Base-by-base conservation (phyloP, 2,888 invertebrate genomes). In the Cryptus armator region DNA sequence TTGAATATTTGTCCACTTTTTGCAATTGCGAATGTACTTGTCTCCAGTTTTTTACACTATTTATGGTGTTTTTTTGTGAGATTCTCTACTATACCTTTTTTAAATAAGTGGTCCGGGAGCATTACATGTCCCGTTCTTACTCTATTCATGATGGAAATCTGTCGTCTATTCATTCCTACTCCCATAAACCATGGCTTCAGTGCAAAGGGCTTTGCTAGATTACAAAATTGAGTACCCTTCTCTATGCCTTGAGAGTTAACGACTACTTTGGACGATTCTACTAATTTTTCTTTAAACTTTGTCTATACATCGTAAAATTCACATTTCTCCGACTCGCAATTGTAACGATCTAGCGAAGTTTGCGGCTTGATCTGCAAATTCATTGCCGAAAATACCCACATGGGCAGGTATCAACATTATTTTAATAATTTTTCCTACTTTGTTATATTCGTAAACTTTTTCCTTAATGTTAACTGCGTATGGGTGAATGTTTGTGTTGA, bases 101-200 rank as follows among this genome's bases (percentile, higher is more conserved):
- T 66, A 37, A 37, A 64, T 10, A 76, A 37, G 48, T 76, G 75
- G 0, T 51, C 64, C 0, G 75, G 66, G 2, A 66, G 51, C 3
- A 66, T 32, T 0, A 66, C 53, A 10, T 76, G 75, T 2, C 53
- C 37, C 16, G 75, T 66, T 32, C 32, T 76, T 3, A 76, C 53
- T 76, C 75, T 76, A 19, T 76, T 76, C 1, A 76, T 76, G 1
- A 76, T 43, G 0, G 44, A 7, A 2, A 74, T 74, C n/a, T 10
- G 59, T n/a, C 37, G 43, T 0, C 59, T 19, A 24, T 24, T 24
- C 14, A 29, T n/a, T 14, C 29, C 19, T 74, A 12, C 46, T 19
- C 1, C 44, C n/a, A 7, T 46, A 29, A 74, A 74, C 74, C 74
- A 62, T 16, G 46, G 74, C 10, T 43, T 74, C 12, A 62, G 16